These are phyloP conservation scores for Prunella fulvescens DNA, from an alignment of 2,113 vertebrate species.

Conservation along the genomic window DNA sequence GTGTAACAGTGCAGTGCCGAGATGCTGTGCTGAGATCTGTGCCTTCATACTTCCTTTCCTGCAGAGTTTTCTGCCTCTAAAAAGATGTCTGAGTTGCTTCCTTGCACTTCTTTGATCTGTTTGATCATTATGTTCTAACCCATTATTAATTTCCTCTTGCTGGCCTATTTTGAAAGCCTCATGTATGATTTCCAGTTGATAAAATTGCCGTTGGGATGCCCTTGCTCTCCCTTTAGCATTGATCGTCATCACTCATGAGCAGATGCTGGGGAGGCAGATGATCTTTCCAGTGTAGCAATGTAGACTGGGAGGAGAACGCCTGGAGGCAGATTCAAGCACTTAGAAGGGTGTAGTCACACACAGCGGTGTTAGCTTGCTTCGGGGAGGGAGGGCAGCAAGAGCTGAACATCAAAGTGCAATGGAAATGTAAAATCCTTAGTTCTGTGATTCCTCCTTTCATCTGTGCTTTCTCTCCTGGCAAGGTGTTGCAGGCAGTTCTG, in stretches of 20 bases:
- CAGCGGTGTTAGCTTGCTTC: background rate
- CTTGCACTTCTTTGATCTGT: background rate
- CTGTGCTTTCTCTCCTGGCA: conserved; percentile 35
- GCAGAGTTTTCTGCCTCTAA: background rate
- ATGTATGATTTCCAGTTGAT: background rate
- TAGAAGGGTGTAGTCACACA: conserved; percentile 19
- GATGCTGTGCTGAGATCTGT: background rate
- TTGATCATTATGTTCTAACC: background rate
- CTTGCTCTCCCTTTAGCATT: background rate
- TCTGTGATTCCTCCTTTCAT: conserved; percentile 57
- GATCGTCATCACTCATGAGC: background rate
- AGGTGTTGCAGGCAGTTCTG: conserved; percentile 21
- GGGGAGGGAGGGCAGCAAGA: background rate
- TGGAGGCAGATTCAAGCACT: conserved; percentile 35
- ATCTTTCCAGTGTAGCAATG: conserved; percentile 19
- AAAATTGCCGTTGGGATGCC: conserved; percentile 23
- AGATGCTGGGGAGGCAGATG: conserved; percentile 29
- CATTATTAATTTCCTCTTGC: background rate
- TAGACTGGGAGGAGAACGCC: conserved; percentile 11
- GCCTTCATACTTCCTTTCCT: background rate
- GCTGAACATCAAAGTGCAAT: conserved; percentile 64
- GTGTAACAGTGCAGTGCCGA: background rate
- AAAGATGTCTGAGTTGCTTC: background rate
- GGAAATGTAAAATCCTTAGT: conserved; percentile 53
- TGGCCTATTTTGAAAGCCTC: background rate